These are phyloP conservation scores for Pharmacophagus antenor DNA, from an alignment of 2,888 invertebrate species.

Conservation along the genomic window DNA sequence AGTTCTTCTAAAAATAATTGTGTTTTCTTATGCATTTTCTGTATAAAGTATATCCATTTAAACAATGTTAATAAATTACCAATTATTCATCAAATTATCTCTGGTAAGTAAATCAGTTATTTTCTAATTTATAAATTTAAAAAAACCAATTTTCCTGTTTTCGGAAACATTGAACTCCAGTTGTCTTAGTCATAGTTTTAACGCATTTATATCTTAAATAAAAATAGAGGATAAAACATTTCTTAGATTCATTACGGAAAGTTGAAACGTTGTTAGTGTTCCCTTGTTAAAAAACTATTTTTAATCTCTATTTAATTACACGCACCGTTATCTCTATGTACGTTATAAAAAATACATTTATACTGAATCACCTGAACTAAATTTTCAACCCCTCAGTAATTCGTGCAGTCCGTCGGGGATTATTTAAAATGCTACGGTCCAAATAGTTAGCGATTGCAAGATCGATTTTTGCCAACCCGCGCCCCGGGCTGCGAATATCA, in stretches of 20 bases:
- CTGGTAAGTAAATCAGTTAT: not conserved
- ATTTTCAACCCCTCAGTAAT: slow-evolving; percentile 19
- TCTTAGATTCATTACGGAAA: not conserved
- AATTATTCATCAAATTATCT: not conserved
- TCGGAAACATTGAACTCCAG: not conserved
- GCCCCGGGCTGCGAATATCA: slow-evolving; percentile 15
- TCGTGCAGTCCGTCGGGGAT: slow-evolving; percentile 21
- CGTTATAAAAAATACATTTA: too few species aligned
- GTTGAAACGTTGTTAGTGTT: too few species aligned
- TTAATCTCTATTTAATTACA: too few species aligned
- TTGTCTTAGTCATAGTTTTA: not conserved
- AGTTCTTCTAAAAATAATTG: not conserved
- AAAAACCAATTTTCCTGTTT: not conserved
- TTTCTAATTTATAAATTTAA: too few species aligned
- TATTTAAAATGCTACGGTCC: slow-evolving; percentile 30
- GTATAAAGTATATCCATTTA: not conserved
- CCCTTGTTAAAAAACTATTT: too few species aligned
- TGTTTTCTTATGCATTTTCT: not conserved
- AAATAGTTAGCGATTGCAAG: slow-evolving; percentile 35
- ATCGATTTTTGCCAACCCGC: slow-evolving; percentile 33
- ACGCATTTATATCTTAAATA: not conserved
- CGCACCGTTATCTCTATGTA: too few species aligned
- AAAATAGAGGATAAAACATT: not conserved
- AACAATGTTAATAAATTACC: not conserved
- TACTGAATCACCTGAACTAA: slow-evolving; percentile 14